Evolutionary conservation across 2,797 vertebrate species (phyloP), one percentile per base, ranked within the genome.

Genomic region (Pipistrellus pygmaeus): DNA sequence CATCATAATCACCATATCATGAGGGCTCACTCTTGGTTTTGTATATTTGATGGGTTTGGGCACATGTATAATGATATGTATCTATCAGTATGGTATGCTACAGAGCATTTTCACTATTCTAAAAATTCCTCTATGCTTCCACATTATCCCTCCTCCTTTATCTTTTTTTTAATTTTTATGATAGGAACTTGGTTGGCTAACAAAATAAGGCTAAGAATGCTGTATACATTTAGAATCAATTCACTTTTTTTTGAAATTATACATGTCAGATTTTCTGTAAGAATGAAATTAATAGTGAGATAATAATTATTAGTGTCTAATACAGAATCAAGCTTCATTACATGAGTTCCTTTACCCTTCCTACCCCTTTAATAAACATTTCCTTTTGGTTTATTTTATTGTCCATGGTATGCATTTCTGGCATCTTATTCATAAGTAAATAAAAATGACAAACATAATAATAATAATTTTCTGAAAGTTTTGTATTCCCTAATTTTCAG

Each of bases 171-270:
- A 3, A 3, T 73, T 73, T 88, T 46, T 27, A 78, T 17, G 23
- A 35, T 27, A 69, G 14, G 60, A 66, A 72, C 1, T 32, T n/a
- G 14, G 17, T 44, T 87, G 82, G 64, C 1, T 85, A 89, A 41
- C 11, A 78, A 93, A 84, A 84, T 60, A 25, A 18, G 6, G 12
- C 3, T 57, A 84, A 13, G 5, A 17, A 41, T 78, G 15, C 38
- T 78, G 3, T 81, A 14, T 30, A 55, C 13, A 41, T 3, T 12
- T 57, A 38, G 38, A 53, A 6, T 21, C 32, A 78, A 78, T 25
- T 13, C 18, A 69, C 14, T 25, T 86, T 60, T 53, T 75, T 75
- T n/a, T 35, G 18, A 86, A 86, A 96, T 83, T 73, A 83, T 78
- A 3, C 80, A 91, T 60, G 8, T 57, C 23, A 93, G 30, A 48